Evolutionary conservation across 1,140 invertebrate genomes (phyloP).

Genomic region (Aphaenogaster rudis): DNA sequence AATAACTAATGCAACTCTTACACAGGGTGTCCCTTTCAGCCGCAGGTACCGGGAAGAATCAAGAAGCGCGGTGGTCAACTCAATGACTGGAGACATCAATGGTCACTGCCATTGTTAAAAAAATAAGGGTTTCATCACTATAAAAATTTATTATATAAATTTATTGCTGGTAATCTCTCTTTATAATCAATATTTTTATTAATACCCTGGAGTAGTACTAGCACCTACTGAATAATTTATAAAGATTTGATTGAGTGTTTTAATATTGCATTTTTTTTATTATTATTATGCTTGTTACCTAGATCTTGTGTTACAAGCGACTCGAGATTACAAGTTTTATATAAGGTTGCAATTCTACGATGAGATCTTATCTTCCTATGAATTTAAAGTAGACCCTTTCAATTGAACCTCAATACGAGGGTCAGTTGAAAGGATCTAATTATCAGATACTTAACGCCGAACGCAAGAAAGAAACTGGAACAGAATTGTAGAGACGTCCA

Average conservation of each 20-base stretch:
- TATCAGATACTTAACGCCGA: background rate
- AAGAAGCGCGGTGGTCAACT: constrained; percentile 6
- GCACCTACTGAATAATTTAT: background rate
- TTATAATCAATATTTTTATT: background rate
- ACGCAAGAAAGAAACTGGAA: background rate
- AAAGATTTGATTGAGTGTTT: background rate
- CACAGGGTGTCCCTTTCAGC: constrained; percentile 51
- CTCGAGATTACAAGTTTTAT: background rate
- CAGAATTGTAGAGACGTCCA: background rate
- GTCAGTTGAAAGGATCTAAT: no score
- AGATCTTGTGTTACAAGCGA: background rate
- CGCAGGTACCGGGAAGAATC: constrained; percentile 18
- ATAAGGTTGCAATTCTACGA: background rate
- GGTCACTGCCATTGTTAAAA: background rate
- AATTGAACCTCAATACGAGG: background rate
- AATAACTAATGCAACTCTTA: constrained; percentile 78
- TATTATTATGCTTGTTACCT: background rate
- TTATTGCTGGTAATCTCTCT: background rate
- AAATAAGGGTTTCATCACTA: background rate
- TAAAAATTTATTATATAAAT: background rate
- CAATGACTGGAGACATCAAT: constrained; percentile 24
- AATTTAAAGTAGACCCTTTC: background rate
- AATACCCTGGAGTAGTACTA: background rate
- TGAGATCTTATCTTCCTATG: background rate
- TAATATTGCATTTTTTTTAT: background rate